These are phyloP conservation scores for Capromys pilorides DNA, from an alignment of 2,797 vertebrate genomes.

Conservation along the genomic window DNA sequence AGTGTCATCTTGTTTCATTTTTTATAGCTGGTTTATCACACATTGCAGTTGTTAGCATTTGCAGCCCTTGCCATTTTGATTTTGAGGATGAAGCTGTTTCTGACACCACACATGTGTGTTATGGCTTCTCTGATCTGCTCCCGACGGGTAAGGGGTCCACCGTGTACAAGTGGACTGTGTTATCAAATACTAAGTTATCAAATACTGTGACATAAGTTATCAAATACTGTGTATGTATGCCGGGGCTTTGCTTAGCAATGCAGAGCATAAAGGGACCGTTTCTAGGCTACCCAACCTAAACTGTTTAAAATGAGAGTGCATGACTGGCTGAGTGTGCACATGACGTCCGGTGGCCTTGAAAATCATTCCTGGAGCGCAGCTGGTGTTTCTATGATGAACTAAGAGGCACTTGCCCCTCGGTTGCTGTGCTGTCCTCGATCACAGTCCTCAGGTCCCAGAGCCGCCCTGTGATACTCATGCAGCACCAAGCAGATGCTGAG, in stretches of 20 bases:
- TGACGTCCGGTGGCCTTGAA: not conserved
- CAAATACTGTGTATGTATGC: too few species aligned
- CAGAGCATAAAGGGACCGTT: not conserved
- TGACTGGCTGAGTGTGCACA: not conserved
- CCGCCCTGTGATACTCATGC: not conserved
- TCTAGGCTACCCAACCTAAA: not conserved
- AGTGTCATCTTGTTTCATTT: slow-evolving; percentile 49
- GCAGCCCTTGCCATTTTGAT: slow-evolving; percentile 90
- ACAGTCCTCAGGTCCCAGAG: not conserved
- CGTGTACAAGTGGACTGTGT: not conserved
- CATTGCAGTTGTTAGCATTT: slow-evolving; percentile 91
- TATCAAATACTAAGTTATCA: too few species aligned
- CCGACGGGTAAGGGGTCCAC: slow-evolving; percentile 85
- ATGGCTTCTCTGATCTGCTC: slow-evolving; percentile 93
- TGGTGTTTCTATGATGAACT: not conserved
- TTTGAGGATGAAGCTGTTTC: slow-evolving; percentile 94
- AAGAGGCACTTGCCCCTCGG: not conserved
- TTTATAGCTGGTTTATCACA: slow-evolving; percentile 91
- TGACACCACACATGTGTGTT: slow-evolving; percentile 95
- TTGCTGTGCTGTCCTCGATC: not conserved
- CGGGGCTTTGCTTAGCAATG: not conserved
- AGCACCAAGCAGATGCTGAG: not conserved
- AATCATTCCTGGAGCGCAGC: not conserved
- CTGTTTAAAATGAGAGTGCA: not conserved
- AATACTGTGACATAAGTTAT: too few species aligned